Evolutionary conservation across 2,113 vertebrate genomes (phyloP).

Genomic region (Periophthalmodon schlosseri): DNA sequence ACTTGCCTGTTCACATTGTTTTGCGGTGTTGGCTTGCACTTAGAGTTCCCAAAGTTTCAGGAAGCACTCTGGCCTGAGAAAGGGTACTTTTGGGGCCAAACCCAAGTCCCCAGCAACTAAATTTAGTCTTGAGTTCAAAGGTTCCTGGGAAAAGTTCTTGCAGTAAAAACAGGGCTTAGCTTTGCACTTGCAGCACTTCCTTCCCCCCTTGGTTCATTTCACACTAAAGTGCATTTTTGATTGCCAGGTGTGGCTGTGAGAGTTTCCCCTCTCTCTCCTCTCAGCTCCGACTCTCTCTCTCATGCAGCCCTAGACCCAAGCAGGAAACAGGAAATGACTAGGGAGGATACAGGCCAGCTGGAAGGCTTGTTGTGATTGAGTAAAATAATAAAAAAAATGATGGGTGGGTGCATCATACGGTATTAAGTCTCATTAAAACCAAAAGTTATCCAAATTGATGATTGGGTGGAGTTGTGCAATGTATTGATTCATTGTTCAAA

Average conservation of each 20-base stretch:
- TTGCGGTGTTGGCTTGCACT: neutral
- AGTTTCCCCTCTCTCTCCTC: constrained; percentile 17
- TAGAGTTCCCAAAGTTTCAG: constrained; percentile 10
- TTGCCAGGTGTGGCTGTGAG: constrained; percentile 46
- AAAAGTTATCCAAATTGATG: neutral
- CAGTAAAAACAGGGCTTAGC: constrained; percentile 13
- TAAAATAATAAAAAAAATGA: neutral
- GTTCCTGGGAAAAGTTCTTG: constrained; percentile 13
- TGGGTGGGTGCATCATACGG: constrained; percentile 2
- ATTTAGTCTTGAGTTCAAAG: constrained; percentile 11
- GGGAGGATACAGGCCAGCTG: constrained; percentile 48
- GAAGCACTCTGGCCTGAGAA: constrained; percentile 10
- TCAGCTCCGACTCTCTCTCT: constrained; percentile 13
- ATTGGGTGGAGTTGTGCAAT: neutral
- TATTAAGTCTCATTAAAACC: constrained; percentile 1
- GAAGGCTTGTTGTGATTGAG: constrained; percentile 44
- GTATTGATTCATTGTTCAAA: neutral
- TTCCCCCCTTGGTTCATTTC: constrained; percentile 17
- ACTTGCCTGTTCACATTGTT: neutral
- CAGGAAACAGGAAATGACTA: constrained; percentile 69
- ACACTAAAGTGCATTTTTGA: constrained; percentile 29
- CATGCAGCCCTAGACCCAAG: constrained; percentile 26
- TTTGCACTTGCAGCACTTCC: constrained; percentile 22
- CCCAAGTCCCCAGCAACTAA: constrained; percentile 11
- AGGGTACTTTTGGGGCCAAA: neutral